Evolutionary conservation across 2,888 invertebrate genomes (phyloP), one percentile per base, ranked within the genome.

Genomic region (Thyatira batis): DNA sequence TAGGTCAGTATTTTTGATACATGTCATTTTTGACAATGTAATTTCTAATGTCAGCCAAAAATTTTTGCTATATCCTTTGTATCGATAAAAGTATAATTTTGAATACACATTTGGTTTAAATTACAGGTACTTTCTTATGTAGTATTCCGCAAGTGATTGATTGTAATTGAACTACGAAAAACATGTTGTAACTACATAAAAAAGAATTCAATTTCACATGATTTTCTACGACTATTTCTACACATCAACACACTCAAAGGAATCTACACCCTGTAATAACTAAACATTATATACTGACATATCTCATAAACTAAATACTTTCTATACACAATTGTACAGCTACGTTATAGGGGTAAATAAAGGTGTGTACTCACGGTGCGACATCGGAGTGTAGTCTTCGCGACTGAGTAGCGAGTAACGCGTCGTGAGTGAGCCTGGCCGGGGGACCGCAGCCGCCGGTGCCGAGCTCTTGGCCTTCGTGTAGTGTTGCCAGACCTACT

Each of bases 401-500:
- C 80, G 94, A 94, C 88, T 97, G 96, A 59, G 97, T 97, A 77
- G 95, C 95, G 74, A 96, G 93, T 64, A 97, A 93, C 76, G 95
- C 93, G 89, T 96, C 95, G 87, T 95, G 95, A 73, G 97, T 97
- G 76, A 97, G 93, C 58, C 96, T 93, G 73, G 85, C 82, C 51
- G 78, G 66, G 49, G 66, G 58, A 95, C 76, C 93, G 93, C 82
- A 95, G 95, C 90, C 51, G 65, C 76, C 67, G 62, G 71, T 63
- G 51, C 76, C 66, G 69, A 96, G 92, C 87, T 97, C 97, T 78
- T 95, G 93, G 74, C 97, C 97, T 89, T 98, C 98, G 85, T 96
- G 97, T 46, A 98, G 92, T 5, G 97, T 97, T 17, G 97, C 97
- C 74, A 97, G 92, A 62, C 92, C 93, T 59, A 90, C 90, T 50